phyloP scores from a whole-genome alignment of 2,113 vertebrate genomes.

The Jacana jacana region DNA sequence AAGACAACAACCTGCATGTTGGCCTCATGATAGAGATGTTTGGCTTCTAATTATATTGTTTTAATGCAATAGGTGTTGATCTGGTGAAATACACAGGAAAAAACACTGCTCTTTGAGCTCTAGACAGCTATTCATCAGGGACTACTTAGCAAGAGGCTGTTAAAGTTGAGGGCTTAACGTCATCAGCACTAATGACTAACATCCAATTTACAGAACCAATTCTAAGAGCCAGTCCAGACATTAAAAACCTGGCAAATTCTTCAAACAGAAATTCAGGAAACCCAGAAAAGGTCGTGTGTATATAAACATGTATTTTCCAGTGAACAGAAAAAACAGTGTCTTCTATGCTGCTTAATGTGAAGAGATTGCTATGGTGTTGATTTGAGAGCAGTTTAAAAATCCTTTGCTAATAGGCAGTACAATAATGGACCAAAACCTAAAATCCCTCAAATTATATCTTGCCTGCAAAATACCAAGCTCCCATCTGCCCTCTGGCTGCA shows the following conservation, averaged over 20 bases:
- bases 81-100: background rate
- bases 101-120: background rate
- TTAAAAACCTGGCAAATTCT: background rate
- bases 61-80: background rate
- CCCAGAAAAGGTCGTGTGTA: background rate
- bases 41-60: background rate
- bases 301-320: background rate
- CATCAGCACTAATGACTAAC: background rate
- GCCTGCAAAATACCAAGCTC: background rate
- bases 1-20: accelerated
- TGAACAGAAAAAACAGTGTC: background rate
- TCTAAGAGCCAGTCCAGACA: background rate
- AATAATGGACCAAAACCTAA: background rate
- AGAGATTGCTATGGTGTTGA: background rate
- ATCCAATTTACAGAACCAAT: background rate
- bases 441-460: background rate
- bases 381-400: background rate
- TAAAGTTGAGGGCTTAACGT: background rate
- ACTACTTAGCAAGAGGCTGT: background rate
- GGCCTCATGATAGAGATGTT: background rate
- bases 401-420: background rate
- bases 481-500: too few species aligned
- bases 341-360: background rate
- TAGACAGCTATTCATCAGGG: background rate
- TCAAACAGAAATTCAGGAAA: background rate